Evolutionary conservation across 2,888 invertebrate species (phyloP), one percentile per base, ranked within the genome.

Genomic region (Hartigia nigra): DNA sequence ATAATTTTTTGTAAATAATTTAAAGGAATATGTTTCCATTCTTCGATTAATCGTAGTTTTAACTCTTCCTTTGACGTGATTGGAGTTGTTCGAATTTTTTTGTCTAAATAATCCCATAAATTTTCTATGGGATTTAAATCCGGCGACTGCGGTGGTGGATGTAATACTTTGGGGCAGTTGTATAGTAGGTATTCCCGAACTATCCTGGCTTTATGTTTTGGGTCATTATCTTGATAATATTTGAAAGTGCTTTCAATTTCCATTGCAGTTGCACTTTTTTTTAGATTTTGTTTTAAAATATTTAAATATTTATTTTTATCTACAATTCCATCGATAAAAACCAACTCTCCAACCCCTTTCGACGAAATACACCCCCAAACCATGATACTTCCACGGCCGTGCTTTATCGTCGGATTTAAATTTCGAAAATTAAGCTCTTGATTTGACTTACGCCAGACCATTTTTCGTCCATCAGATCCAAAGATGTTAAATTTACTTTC

Each of bases 401-500:
- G 69, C 36, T 76, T 78, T 9, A 78, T 75, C 31, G 75, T 69
- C 12, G 78, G 78, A 35, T 35, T 37, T 14, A 69, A 14, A 74
- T 74, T 70, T 36, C 72, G 32, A 12, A 31, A 31, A 32, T 76
- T 76, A 78, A 92, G 92, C 5, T 93, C 93, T 3, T 90, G 92
- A 32, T 94, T 94, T 80, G 90, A 4, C 31, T 70, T 70, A 31
- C n/a, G n/a, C n/a, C n/a, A 5, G 31, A n/a, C 70, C 70, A 70
- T 31, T 31, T 12, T n/a, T 70, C 12, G n/a, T n/a, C 9, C 70
- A 70, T 70, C 92, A 70, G 92, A 94, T 85, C 94, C 87, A 92
- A 94, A 83, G 94, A 94, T 80, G 95, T 95, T 86, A 37, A 78
- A 78, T 72, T 77, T 77, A 35, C 70, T 70, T 39, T 78, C 76